Percentiles rank a stretch among this genome's conserved stretches.
Evolutionary conservation across 2,797 vertebrate genomes (phyloP).

Genomic region (Knipowitschia caucasica): DNA sequence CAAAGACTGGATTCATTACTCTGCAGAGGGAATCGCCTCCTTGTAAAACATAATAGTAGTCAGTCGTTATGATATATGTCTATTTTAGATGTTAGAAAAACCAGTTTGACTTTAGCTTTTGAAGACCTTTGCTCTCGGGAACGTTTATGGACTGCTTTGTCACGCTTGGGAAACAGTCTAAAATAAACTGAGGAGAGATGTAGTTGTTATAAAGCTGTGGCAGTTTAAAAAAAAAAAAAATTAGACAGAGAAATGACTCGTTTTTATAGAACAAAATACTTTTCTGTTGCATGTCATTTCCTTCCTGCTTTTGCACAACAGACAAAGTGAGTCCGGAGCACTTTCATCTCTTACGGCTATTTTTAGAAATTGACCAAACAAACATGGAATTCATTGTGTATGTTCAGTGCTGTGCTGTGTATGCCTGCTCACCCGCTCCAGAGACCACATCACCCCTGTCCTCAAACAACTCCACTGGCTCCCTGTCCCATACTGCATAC

Average conservation of each 20-base stretch:
- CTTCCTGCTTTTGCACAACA: background rate
- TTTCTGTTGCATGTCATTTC: background rate
- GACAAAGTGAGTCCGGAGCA: background rate
- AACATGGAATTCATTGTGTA: background rate
- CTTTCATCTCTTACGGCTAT: background rate
- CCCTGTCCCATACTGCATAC: too few species aligned
- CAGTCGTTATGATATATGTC: slow-evolving; percentile 38
- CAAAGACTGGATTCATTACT: slow-evolving; percentile 54
- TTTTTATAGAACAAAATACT: too few species aligned
- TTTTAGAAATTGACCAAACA: background rate
- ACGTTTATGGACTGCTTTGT: slow-evolving; percentile 5
- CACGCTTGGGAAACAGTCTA: slow-evolving; percentile 23
- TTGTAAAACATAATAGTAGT: slow-evolving; percentile 46
- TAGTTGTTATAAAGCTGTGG: slow-evolving; percentile 20
- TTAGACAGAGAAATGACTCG: too few species aligned
- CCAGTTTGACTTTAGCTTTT: slow-evolving; percentile 9
- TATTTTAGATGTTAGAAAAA: slow-evolving; percentile 33
- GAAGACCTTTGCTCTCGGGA: background rate
- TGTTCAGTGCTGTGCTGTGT: slow-evolving; percentile 1
- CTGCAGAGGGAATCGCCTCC: slow-evolving; percentile 37
- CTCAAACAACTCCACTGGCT: too few species aligned
- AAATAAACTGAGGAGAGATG: background rate
- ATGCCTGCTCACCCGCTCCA: background rate
- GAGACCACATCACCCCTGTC: too few species aligned
- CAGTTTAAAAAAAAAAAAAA: too few species aligned